Evolutionary conservation across 2,888 invertebrate genomes (phyloP).

Genomic region (Trachelus tabidus): DNA sequence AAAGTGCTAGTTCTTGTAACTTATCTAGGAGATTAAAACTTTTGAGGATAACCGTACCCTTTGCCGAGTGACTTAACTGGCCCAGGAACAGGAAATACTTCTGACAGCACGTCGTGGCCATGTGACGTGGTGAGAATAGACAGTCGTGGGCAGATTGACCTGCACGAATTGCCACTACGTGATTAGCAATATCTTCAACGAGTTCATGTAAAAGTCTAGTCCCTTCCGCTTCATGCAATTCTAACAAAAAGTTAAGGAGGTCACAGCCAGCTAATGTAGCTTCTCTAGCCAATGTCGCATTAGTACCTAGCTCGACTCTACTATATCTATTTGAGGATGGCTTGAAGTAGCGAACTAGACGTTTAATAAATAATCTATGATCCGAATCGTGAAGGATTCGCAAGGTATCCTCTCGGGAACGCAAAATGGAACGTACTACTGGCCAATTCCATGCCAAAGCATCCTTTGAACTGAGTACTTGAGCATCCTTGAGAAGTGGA

Average conservation of each 20-base stretch:
- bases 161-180: conserved; percentile 78
- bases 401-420: conserved; percentile 69
- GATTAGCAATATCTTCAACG: conserved; percentile 81
- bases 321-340: conserved; percentile 91
- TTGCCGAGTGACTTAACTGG: conserved; percentile 79
- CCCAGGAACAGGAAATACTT: conserved; percentile 96
- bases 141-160: conserved; percentile 86
- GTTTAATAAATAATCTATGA: conserved; percentile 76
- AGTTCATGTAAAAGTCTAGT: conserved; percentile 80
- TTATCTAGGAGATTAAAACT: conserved; percentile 62
- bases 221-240: conserved; percentile 77
- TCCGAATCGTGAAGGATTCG: conserved; percentile 75
- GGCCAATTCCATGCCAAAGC: conserved; percentile 93
- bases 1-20: conserved; percentile 81
- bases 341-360: conserved; percentile 85
- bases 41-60: conserved; percentile 78
- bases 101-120: conserved; percentile 90
- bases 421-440: conserved; percentile 73
- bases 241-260: conserved; percentile 79
- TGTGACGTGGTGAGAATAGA: conserved; percentile 87
- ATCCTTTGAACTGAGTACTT: conserved; percentile 84
- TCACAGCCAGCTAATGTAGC: conserved; percentile 78
- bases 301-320: conserved; percentile 79
- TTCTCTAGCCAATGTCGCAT: conserved; percentile 67
- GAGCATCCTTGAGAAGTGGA: conserved; percentile 76